Percentiles rank a stretch among this genome's conserved stretches.
These are phyloP conservation scores for Allophyes oxyacanthae DNA, from an alignment of 2,888 invertebrate genomes.

Conservation along the genomic window DNA sequence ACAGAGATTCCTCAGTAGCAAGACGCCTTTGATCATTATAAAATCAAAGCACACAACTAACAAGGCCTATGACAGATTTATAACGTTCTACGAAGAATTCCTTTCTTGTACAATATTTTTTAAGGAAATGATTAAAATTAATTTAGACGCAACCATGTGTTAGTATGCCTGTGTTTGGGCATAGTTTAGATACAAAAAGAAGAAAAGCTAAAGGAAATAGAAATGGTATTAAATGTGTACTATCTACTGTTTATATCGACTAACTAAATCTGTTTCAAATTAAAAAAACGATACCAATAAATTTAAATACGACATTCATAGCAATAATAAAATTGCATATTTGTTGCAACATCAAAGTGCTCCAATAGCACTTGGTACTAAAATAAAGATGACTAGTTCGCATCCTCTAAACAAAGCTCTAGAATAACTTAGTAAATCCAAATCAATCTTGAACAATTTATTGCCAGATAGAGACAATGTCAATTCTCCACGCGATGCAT, in stretches of 20 bases:
- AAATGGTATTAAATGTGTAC: background rate
- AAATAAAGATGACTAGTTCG: slow-evolving; percentile 36
- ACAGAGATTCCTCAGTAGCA: slow-evolving; percentile 72
- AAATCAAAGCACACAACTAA: slow-evolving; percentile 83
- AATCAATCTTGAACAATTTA: slow-evolving; percentile 52
- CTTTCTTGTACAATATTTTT: slow-evolving; percentile 68
- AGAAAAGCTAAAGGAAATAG: background rate
- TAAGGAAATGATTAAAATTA: slow-evolving; percentile 66
- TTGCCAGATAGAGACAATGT: slow-evolving; percentile 61
- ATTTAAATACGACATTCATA: background rate
- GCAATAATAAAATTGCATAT: slow-evolving; percentile 2
- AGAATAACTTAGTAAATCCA: slow-evolving; percentile 26
- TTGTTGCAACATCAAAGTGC: slow-evolving; percentile 17
- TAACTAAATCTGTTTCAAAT: background rate
- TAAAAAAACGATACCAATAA: slow-evolving; percentile 3
- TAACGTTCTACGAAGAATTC: slow-evolving; percentile 75
- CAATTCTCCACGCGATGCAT: slow-evolving; percentile 67
- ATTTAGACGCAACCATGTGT: slow-evolving; percentile 34
- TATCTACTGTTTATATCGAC: background rate
- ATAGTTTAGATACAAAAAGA: slow-evolving; percentile 18
- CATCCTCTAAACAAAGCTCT: slow-evolving; percentile 18
- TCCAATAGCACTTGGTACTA: slow-evolving; percentile 11
- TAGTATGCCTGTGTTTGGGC: slow-evolving; percentile 25
- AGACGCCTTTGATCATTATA: slow-evolving; percentile 81
- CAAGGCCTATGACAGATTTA: slow-evolving; percentile 86